A percentile compares a stretch with the other conserved stretches of the same genome.
Evolutionary conservation across 2,797 vertebrate species (phyloP).

Genomic region (Ciconia nigra): DNA sequence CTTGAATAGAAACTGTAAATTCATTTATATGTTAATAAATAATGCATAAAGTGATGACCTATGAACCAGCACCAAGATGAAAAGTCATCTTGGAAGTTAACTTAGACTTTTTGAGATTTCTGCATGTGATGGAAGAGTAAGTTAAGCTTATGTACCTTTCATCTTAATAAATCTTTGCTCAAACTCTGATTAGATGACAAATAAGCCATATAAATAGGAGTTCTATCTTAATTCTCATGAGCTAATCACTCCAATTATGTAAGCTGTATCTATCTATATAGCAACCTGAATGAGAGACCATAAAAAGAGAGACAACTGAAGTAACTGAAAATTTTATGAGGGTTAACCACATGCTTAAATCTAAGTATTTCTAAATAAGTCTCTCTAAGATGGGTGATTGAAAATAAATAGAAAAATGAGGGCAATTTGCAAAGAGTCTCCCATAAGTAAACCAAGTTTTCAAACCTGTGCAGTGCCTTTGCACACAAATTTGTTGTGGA

Average conservation of each 20-base stretch:
- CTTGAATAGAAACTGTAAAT: conserved; percentile 81
- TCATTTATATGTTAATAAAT: conserved; percentile 58
- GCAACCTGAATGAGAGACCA: not conserved
- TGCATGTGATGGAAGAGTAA: not conserved
- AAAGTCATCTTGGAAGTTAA: not conserved
- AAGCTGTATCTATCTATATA: not conserved
- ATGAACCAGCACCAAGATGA: not conserved
- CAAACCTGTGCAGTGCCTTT: not conserved
- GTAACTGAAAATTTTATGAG: not conserved
- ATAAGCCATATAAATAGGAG: not conserved
- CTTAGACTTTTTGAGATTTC: not conserved
- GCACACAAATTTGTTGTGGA: not conserved
- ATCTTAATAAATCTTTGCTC: not conserved
- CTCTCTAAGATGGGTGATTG: not conserved
- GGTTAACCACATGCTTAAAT: not conserved
- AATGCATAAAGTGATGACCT: conserved; percentile 23
- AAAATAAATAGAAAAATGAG: not conserved
- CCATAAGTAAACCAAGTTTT: not conserved
- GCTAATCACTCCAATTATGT: not conserved
- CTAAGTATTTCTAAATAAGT: not conserved
- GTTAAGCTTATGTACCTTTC: not conserved
- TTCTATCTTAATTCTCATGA: not conserved
- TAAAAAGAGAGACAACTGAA: not conserved
- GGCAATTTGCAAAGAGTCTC: not conserved
- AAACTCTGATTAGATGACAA: not conserved